A percentile compares a stretch with the other conserved stretches of the same genome.
Evolutionary conservation across 1,140 invertebrate genomes (phyloP).

Genomic region (Drosophila lowei): DNA sequence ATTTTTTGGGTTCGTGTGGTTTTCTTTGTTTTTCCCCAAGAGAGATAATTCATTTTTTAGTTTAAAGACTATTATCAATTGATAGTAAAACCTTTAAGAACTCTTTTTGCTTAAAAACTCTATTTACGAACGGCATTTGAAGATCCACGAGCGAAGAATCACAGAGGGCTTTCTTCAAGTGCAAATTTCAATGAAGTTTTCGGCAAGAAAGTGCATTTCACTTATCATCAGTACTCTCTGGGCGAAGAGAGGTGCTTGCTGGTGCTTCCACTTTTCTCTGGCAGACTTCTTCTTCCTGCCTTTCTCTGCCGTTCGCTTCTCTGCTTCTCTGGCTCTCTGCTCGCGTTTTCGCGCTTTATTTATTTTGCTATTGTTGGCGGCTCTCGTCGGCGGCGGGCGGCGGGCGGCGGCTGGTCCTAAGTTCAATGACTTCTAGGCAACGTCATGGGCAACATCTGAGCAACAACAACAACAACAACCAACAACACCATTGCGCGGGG

Average conservation of each 20-base stretch:
- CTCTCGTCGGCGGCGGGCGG: neutral
- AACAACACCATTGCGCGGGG: conserved; percentile 19
- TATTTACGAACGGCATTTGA: too few species aligned
- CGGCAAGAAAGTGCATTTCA: conserved; percentile 62
- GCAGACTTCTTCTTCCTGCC: conserved; percentile 21
- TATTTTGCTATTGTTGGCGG: conserved; percentile 59
- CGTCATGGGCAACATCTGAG: conserved; percentile 70
- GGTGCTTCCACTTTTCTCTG: neutral
- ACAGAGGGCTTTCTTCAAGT: too few species aligned
- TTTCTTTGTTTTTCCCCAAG: too few species aligned
- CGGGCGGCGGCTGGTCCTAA: conserved; percentile 46
- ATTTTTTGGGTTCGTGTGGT: too few species aligned
- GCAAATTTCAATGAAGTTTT: too few species aligned
- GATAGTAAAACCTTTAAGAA: too few species aligned
- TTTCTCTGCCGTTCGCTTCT: conserved; percentile 17
- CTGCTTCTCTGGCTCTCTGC: neutral
- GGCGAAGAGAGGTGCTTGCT: conserved; percentile 14
- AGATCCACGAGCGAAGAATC: too few species aligned
- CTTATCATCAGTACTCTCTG: conserved; percentile 57
- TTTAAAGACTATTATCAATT: too few species aligned
- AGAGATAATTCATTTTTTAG: too few species aligned
- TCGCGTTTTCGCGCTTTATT: conserved; percentile 57
- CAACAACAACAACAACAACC: conserved; percentile 33
- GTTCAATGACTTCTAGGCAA: conserved; percentile 78
- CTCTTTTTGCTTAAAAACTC: too few species aligned